Base-by-base conservation (phyloP, 2,888 invertebrate genomes). In the Craniophora ligustri region DNA sequence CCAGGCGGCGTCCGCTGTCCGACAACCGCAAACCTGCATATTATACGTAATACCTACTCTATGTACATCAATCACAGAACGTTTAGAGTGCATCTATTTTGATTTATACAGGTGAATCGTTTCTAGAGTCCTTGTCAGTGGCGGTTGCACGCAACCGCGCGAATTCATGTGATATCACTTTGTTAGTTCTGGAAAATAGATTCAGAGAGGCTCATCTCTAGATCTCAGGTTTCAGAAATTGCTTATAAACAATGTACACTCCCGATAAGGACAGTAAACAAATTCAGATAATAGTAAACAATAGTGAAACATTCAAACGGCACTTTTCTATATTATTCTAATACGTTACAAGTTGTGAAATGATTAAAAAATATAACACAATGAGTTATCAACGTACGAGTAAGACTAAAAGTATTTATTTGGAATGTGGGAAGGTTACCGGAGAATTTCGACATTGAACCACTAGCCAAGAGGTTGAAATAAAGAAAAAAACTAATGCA, bases 1-100 rank as follows among this genome's bases (percentile, higher is more conserved):
- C 91, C 91, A 90, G 79, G 54, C 72, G 56, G 69, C 75, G 72
- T 78, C 78, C 84, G 75, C 72, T 78, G 76, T 77, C 82, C 78
- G 70, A 75, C 72, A 68, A 75, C 80, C 81, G 73, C 84, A 76
- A 79, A 81, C 77, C 79, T 83, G 78, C 79, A 85, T 82, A 82
- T 82, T 81, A 82, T 76, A 71, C 76, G 58, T 72, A 73, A 68
- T 73, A 74, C 60, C 62, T 63, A 76, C 68, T 60, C 69, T 73
- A 67, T 60, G 60, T 66, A 67, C 76, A 77, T 76, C 76, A 76
- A 78, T 77, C 76, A 78, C 47, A 50, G 66, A 76, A 67, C 72
- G 69, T 78, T 77, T 67, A 72, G 72, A 73, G 72, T 76, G 66
- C 75, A 75, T 73, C 71, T 72, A 62, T 69, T 74, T 65, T 76